Percentiles rank a stretch among this genome's conserved stretches.
Conservation (phyloP, 30 jellyfish, hydroid and myxozoan genomes). For the Calvadosia cruxmelitensis region DNA sequence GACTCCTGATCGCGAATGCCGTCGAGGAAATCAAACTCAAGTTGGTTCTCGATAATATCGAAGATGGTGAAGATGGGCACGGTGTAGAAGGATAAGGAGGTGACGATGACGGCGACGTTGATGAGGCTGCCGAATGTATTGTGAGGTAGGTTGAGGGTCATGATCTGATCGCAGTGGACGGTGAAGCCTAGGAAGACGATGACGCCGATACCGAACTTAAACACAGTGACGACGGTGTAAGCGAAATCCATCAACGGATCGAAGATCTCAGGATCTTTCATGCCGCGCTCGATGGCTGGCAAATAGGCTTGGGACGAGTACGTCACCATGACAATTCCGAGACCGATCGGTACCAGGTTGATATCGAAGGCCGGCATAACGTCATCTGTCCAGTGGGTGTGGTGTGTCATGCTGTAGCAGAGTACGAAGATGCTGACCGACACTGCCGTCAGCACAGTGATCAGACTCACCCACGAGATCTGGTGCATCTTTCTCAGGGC, state of each 20-base stretch:
- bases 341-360: constrained; percentile 67
- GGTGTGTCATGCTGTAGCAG: constrained; percentile 84
- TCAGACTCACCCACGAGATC: constrained; percentile 67
- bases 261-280: constrained; percentile 89
- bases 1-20: constrained; percentile 47
- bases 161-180: constrained; percentile 70
- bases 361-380: constrained; percentile 81
- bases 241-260: constrained; percentile 88
- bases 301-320: constrained; percentile 88
- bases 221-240: constrained; percentile 79
- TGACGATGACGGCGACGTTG: constrained; percentile 62
- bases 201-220: constrained; percentile 86
- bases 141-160: constrained; percentile 82
- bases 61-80: constrained; percentile 88
- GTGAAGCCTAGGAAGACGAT: constrained; percentile 85
- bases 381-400: constrained; percentile 85
- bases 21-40: constrained; percentile 43
- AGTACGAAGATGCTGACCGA: constrained; percentile 55
- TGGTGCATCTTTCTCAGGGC: constrained; percentile 83
- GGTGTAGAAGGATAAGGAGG: constrained; percentile 74
- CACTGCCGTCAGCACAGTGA: constrained; percentile 77
- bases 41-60: constrained; percentile 80
- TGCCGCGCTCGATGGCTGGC: constrained; percentile 95
- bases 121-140: constrained; percentile 46
- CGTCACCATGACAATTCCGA: constrained; percentile 84